phyloP scores from a whole-genome alignment of 2,113 vertebrate species.

The Poeciliopsis prolifica region DNA sequence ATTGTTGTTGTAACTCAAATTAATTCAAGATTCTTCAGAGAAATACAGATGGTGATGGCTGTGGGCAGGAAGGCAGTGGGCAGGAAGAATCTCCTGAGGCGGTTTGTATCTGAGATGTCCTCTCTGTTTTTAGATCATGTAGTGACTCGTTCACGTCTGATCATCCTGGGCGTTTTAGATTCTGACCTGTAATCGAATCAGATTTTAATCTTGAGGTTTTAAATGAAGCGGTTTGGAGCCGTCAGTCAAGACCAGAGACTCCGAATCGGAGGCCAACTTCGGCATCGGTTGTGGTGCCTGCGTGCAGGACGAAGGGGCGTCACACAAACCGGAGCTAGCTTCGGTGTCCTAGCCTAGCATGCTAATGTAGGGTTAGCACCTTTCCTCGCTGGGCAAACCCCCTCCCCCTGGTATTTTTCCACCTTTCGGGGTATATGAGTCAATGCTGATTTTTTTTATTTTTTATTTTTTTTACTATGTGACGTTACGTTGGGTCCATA shows the following conservation, averaged over 20 bases:
- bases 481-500: not conserved
- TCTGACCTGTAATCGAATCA: too few species aligned
- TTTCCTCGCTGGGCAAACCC: not conserved
- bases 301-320: constrained; percentile 12
- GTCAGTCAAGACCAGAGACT: too few species aligned
- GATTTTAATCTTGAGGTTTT: too few species aligned
- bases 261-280: not conserved
- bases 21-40: too few species aligned
- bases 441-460: not conserved
- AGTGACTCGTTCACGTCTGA: not conserved
- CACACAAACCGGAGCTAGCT: constrained; percentile 6
- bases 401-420: not conserved
- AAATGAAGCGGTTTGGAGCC: too few species aligned
- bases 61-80: too few species aligned
- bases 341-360: constrained; percentile 19
- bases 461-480: not conserved
- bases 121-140: not conserved
- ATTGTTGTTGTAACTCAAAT: too few species aligned
- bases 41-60: too few species aligned
- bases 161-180: too few species aligned
- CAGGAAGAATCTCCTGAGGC: too few species aligned
- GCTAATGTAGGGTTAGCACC: constrained; percentile 16
- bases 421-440: not conserved
- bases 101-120: not conserved
- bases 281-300: not conserved